Evolutionary conservation across 2,888 invertebrate genomes (phyloP), one percentile per base, ranked within the genome.

Genomic region (Apodemia duryi): DNA sequence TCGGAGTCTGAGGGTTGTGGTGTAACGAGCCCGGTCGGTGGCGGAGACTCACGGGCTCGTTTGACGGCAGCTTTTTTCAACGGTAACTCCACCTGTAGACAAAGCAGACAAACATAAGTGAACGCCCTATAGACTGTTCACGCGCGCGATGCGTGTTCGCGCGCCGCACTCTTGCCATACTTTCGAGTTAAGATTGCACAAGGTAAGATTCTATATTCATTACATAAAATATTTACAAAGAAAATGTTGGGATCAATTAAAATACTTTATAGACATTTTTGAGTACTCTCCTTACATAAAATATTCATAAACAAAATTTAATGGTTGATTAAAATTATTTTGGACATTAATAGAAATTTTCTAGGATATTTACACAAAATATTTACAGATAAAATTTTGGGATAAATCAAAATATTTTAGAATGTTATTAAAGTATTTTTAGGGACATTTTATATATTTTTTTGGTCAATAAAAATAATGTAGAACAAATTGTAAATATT

Each of bases 1-100:
- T 97, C 97, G 0, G 96, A 96, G 83, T 97, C 97, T 0, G 97
- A 97, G 29, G 96, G 96, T 83, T 97, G 96, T 0, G 97, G 97
- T 3, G 97, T 97, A 66, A 96, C 93, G 73, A 92, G 85, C 65
- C 91, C 90, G 63, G 84, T 78, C 64, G 84, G 80, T 64, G 83
- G 73, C 41, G 85, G 77, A 2, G 84, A 80, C 76, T 85, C 85
- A 63, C 83, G 76, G 68, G 80, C 82, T 32, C 88, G 84, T 76
- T 88, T 89, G 72, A 82, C 64, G 29, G 85, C 85, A 66, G 85
- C 86, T 78, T 86, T 86, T 80, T 88, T 88, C 76, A 85, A 72
- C 74, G 88, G 88, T 74, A 86, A 75, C 77, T 86, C 91, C 73
- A 88, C 84, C 91, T 84, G 90, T 71, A 79, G 83, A 90, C 85